Conservation (phyloP, 2,797 vertebrate species). For the Anomalospiza imberbis region DNA sequence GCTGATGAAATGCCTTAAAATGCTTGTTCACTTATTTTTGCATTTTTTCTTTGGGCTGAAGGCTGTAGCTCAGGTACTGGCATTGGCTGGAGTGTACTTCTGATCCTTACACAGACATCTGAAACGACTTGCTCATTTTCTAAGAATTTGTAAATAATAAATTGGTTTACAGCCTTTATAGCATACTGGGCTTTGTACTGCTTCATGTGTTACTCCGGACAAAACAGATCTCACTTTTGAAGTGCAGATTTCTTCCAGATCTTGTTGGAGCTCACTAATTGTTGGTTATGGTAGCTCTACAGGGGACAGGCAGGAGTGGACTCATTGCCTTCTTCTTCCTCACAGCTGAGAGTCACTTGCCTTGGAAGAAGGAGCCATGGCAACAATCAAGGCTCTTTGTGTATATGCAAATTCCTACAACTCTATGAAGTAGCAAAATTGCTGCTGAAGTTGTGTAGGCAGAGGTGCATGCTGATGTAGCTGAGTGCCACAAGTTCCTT, state of each 20-base stretch:
- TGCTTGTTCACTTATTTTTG: background rate
- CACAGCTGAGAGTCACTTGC: background rate
- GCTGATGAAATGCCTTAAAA: background rate
- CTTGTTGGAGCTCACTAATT: background rate
- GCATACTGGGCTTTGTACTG: background rate
- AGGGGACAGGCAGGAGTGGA: background rate
- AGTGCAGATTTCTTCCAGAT: background rate
- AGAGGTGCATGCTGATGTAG: background rate
- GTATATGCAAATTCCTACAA: background rate
- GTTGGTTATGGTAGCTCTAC: background rate
- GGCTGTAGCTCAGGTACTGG: background rate
- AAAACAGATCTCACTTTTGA: background rate
- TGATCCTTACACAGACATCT: background rate
- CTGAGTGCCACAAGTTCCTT: background rate
- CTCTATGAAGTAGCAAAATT: background rate
- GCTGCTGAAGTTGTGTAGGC: background rate
- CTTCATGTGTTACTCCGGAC: background rate
- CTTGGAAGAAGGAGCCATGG: background rate
- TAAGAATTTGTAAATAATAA: background rate
- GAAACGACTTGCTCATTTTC: background rate
- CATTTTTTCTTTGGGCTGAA: background rate
- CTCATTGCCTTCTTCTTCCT: background rate
- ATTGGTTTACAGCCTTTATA: background rate
- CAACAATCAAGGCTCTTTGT: background rate
- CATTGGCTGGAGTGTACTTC: background rate